A percentile compares a stretch with the other conserved stretches of the same genome.
phyloP scores from a whole-genome alignment of 1,140 invertebrate genomes.

The Heterodera schachtii region DNA sequence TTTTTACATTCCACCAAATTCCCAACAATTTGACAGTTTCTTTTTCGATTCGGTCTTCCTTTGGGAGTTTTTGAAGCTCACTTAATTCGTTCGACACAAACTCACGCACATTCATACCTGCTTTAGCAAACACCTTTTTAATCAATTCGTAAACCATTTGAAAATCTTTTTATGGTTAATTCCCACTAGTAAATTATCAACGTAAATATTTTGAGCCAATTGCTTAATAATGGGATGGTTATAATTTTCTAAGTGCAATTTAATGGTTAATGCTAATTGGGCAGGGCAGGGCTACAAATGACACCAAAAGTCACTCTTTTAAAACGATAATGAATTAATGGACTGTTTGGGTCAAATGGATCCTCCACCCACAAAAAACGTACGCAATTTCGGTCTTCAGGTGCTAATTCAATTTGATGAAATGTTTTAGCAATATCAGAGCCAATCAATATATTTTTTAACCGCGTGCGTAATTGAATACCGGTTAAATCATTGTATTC shows the following conservation, averaged over 20 bases:
- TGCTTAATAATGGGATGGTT: not conserved
- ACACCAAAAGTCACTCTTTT: slow-evolving; percentile 1
- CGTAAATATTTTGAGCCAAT: not conserved
- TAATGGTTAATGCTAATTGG: not conserved
- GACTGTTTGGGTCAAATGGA: too few relatives aligned
- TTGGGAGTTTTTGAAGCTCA: not conserved
- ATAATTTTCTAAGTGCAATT: not conserved
- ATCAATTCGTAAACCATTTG: not conserved
- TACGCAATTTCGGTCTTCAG: not conserved
- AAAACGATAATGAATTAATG: too few relatives aligned
- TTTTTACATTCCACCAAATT: not conserved
- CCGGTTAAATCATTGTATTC: slow-evolving; percentile 6
- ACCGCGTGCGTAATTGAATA: not conserved
- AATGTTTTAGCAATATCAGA: not conserved
- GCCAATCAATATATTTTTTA: not conserved
- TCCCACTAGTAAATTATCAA: not conserved
- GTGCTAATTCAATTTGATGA: not conserved
- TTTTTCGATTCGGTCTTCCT: slow-evolving; percentile 3
- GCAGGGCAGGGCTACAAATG: not conserved
- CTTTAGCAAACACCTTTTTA: slow-evolving; percentile 9
- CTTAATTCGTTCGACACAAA: not conserved
- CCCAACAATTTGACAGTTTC: not conserved
- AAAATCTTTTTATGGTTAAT: not conserved
- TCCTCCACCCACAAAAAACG: too few relatives aligned
- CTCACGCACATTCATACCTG: slow-evolving; percentile 15